Evolutionary conservation across 2,797 vertebrate genomes (phyloP).

Genomic region (Lacerta viridis): DNA sequence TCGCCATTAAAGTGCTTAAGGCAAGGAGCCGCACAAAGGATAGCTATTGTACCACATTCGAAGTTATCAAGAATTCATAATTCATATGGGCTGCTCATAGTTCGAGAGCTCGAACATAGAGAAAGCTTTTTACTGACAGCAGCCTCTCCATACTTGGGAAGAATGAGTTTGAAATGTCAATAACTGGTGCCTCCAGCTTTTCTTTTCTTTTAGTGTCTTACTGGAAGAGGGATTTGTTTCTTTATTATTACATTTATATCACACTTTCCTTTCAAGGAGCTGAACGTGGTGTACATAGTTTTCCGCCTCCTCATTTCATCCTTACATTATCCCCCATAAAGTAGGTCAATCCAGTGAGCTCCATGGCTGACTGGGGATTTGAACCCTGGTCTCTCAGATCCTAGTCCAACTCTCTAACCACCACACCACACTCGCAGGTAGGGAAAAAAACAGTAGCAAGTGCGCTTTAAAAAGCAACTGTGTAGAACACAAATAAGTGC

Average conservation of each 20-base stretch:
- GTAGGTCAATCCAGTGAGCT: too few species aligned
- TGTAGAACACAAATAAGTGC: not conserved
- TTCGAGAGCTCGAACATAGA: not conserved
- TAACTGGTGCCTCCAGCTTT: not conserved
- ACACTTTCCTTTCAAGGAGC: too few species aligned
- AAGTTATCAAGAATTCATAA: not conserved
- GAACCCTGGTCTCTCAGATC: too few species aligned
- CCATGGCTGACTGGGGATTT: too few species aligned
- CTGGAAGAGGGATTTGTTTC: not conserved
- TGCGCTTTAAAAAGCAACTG: not conserved
- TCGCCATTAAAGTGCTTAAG: not conserved
- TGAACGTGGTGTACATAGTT: too few species aligned
- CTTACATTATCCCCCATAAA: too few species aligned
- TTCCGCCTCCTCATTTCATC: too few species aligned
- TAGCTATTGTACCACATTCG: not conserved
- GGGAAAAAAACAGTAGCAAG: not conserved
- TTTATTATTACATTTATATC: too few species aligned
- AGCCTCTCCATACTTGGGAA: not conserved
- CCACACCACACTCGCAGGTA: not conserved
- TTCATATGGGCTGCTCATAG: not conserved
- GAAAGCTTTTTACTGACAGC: not conserved
- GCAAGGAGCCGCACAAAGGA: not conserved
- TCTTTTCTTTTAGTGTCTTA: too few species aligned
- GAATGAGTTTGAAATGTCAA: not conserved
- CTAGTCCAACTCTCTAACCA: too few species aligned